phyloP scores from a whole-genome alignment of 1,140 invertebrate genomes.

The Lethrus apterus region DNA sequence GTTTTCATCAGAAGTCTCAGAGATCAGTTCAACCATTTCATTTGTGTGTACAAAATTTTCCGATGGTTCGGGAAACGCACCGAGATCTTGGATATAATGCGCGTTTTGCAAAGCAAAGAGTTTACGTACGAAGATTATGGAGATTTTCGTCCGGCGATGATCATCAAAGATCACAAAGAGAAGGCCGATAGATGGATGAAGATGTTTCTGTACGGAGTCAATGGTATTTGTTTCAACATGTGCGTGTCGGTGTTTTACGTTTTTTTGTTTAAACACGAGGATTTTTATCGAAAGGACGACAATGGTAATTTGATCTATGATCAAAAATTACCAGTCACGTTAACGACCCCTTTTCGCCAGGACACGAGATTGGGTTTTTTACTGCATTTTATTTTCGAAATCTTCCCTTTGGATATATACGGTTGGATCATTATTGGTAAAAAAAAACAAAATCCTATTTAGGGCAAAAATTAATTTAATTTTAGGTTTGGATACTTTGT shows the following conservation, averaged over 20 bases:
- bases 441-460: no score
- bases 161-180: background rate
- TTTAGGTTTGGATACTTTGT: no score
- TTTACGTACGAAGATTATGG: background rate
- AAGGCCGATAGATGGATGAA: background rate
- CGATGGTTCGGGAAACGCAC: background rate
- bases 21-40: background rate
- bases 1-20: background rate
- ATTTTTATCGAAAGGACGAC: background rate
- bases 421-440: background rate
- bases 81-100: background rate
- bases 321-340: slow-evolving; percentile 1
- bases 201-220: background rate
- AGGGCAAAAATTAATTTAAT: no score
- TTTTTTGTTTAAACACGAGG: background rate
- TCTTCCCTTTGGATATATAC: background rate
- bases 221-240: background rate
- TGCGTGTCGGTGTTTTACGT: background rate
- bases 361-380: background rate
- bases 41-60: background rate
- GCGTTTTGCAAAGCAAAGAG: background rate
- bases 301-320: background rate
- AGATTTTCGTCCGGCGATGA: background rate
- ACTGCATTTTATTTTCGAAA: background rate
- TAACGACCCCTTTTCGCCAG: background rate